These are phyloP conservation scores for Laticauda colubrina DNA, from an alignment of 2,113 vertebrate species.

Conservation along the genomic window DNA sequence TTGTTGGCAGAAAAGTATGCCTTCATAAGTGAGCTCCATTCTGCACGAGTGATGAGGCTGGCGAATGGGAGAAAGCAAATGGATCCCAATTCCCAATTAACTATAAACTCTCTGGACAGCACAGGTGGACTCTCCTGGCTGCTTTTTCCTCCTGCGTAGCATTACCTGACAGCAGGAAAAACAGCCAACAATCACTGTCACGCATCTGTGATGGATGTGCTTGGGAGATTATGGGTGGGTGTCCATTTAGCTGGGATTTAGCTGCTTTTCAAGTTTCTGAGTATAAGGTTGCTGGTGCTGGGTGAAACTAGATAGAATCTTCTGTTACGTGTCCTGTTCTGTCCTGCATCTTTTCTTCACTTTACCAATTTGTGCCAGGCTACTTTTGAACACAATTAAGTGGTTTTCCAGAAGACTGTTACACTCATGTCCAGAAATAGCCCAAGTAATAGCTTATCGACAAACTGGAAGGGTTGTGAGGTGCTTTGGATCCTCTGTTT, in stretches of 20 bases:
- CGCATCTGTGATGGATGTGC: not conserved
- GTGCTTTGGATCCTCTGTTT: not conserved
- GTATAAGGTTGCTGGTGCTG: not conserved
- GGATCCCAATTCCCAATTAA: not conserved
- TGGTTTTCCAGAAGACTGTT: not conserved
- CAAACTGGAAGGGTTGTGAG: not conserved
- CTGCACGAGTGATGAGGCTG: not conserved
- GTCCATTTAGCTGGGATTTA: not conserved
- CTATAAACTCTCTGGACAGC: no score
- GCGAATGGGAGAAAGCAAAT: not conserved
- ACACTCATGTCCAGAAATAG: not conserved
- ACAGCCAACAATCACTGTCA: not conserved
- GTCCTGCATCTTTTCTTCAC: not conserved
- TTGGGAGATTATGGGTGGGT: not conserved
- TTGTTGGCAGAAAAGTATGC: not conserved
- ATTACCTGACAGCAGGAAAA: not conserved
- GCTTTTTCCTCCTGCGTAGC: not conserved
- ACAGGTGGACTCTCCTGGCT: not conserved
- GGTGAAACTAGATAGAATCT: not conserved
- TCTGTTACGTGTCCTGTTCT: not conserved
- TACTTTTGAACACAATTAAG: not conserved
- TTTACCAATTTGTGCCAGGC: not conserved
- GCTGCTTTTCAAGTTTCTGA: not conserved
- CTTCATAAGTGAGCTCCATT: not conserved
- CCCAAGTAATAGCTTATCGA: not conserved